Base-by-base conservation (phyloP, 2,113 vertebrate genomes). In the Ovibos moschatus region DNA sequence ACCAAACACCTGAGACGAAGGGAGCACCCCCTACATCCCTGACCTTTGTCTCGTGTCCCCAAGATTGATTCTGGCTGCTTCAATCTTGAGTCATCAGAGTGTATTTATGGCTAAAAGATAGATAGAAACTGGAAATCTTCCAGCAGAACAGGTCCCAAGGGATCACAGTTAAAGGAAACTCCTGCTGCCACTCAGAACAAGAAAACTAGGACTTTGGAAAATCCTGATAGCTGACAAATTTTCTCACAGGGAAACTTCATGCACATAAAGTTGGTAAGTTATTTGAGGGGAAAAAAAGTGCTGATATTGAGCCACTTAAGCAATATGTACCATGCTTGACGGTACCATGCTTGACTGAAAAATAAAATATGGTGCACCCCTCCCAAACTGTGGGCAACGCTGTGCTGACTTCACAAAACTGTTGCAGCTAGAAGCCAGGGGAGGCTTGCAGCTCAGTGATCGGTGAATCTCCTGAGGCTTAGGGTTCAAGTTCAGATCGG, bases 401-500 rank as follows among this genome's bases (percentile, higher is more conserved):
- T 50, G 92, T 89, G 91, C 89, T 98, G 97, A 98, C 91, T 97
- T 94, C 62, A 93, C 91, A 97, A 62, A 95, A 85, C 3, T 21
- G 12, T 45, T 74, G 17, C 64, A 87, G 90, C 55, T 93, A 45
- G 62, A 90, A 87, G 51, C 11, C 55, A 43, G 79, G 33, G 40
- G 60, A 97, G 36, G 0, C 76, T 83, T 89, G 82, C 71, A 25
- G n/a, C 71, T 97, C 90, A 90, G 85, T 58, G 85, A 95, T 64
- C 60, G 50, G 92, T 81, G 78, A 95, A 91, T 87, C 98, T 95
- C 91, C 27, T 50, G 88, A 93, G 96, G 86, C 86, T 94, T 93
- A 62, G 88, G 79, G 96, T 97, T 98, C 95, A 94, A 91, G 91
- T 97, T 98, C 94, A 95, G 82, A 92, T 89, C 15, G 1, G 45